Conservation (phyloP, 2,113 vertebrate species). For the Strix aluco region DNA sequence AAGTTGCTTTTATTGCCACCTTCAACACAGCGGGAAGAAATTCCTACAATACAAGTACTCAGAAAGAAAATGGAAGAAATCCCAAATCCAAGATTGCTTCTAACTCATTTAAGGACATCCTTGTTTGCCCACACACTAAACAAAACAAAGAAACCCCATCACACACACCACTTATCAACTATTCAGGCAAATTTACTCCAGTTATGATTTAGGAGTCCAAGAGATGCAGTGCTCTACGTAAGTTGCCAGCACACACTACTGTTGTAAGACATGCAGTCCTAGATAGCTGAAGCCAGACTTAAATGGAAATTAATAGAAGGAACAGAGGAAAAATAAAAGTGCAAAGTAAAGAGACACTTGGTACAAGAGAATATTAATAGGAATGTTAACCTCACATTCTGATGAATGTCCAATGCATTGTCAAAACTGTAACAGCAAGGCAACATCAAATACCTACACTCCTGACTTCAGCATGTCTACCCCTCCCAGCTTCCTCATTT, state of each 20-base stretch:
- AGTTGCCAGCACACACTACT: not conserved
- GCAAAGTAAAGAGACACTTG: not conserved
- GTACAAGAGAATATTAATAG: not conserved
- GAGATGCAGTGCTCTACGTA: not conserved
- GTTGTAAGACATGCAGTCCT: not conserved
- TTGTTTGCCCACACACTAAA: not conserved
- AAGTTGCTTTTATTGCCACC: not conserved
- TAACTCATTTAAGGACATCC: not conserved
- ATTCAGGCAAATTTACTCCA: not conserved
- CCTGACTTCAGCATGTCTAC: not conserved
- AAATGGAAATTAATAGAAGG: not conserved
- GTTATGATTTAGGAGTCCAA: not conserved
- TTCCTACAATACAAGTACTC: not conserved
- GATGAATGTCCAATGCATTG: not conserved
- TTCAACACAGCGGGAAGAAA: not conserved
- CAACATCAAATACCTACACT: not conserved
- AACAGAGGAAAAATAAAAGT: not conserved
- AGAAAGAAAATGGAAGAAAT: not conserved
- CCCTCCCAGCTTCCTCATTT: not conserved
- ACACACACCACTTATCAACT: fast-evolving
- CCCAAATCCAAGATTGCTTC: not conserved
- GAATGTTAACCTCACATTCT: not conserved
- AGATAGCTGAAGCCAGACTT: not conserved
- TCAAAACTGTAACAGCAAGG: not conserved
- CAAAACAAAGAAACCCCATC: not conserved